A percentile compares a stretch with the other conserved stretches of the same genome.
Conservation (phyloP, 2,797 vertebrate genomes). For the Notolabrus celidotus region DNA sequence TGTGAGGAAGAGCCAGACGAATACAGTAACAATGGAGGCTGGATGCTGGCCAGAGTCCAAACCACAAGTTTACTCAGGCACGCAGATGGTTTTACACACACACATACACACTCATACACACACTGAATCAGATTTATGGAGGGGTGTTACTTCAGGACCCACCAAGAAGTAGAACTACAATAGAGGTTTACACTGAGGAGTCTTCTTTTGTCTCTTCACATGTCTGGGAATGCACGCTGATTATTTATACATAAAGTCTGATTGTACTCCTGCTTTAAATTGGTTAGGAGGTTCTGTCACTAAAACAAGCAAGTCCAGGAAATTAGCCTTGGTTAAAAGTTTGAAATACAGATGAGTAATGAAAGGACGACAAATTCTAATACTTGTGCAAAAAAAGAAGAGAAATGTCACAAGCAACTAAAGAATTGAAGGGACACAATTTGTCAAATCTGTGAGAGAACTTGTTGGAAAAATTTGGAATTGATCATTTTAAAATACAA, state of each 20-base stretch:
- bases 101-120: constrained; percentile 17
- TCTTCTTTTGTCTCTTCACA: constrained; percentile 63
- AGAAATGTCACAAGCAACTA: neutral
- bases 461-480: neutral
- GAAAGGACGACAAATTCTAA: constrained; percentile 9
- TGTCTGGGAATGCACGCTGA: constrained; percentile 73
- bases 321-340: constrained; percentile 28
- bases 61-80: constrained; percentile 73
- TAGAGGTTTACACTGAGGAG: constrained; percentile 64
- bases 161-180: constrained; percentile 81
- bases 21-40: constrained; percentile 71
- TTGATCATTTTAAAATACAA: constrained; percentile 1
- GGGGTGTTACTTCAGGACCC: constrained; percentile 75
- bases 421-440: neutral
- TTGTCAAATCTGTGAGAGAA: constrained; percentile 8
- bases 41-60: constrained; percentile 68
- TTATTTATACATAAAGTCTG: constrained; percentile 74
- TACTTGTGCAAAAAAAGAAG: neutral
- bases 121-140: constrained; percentile 67
- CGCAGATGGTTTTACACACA: constrained; percentile 63
- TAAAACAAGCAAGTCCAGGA: constrained; percentile 38
- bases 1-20: constrained; percentile 73
- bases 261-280: constrained; percentile 56
- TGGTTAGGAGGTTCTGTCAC: constrained; percentile 47
- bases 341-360: constrained; percentile 1